These are phyloP conservation scores for Vulpes ferrilata DNA, from an alignment of 2,113 vertebrate genomes.

Conservation along the genomic window DNA sequence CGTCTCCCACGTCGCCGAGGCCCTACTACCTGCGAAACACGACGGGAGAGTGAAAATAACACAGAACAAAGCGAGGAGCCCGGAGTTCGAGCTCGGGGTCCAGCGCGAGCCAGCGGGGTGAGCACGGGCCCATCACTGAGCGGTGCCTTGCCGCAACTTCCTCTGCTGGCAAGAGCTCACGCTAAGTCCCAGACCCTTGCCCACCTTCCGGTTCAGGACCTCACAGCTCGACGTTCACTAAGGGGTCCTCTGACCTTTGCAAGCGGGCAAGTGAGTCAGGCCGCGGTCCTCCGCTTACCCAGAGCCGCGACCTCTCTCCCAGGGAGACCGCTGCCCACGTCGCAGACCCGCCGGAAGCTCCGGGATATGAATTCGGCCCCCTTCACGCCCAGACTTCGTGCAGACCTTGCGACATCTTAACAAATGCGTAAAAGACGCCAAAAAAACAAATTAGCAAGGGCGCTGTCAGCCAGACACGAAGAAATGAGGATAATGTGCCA, in stretches of 20 bases:
- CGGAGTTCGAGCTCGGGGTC: neutral
- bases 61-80: neutral
- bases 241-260: neutral
- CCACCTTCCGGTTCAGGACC: neutral
- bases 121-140: neutral
- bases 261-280: neutral
- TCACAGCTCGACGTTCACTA: neutral
- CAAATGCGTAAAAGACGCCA: constrained; percentile 64
- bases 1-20: neutral
- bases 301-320: neutral
- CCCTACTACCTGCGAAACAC: neutral
- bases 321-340: neutral
- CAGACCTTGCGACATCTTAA: constrained; percentile 72
- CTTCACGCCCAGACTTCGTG: constrained; percentile 16
- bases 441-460: constrained; percentile 73
- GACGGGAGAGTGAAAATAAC: neutral
- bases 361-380: neutral
- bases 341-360: neutral
- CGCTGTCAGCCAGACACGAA: constrained; percentile 64
- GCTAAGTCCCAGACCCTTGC: neutral
- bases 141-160: neutral
- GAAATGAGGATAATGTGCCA: constrained; percentile 60
- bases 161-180: neutral
- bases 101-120: neutral
- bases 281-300: neutral